Evolutionary conservation across 2,888 invertebrate genomes (phyloP).

Genomic region (Pecten maximus): DNA sequence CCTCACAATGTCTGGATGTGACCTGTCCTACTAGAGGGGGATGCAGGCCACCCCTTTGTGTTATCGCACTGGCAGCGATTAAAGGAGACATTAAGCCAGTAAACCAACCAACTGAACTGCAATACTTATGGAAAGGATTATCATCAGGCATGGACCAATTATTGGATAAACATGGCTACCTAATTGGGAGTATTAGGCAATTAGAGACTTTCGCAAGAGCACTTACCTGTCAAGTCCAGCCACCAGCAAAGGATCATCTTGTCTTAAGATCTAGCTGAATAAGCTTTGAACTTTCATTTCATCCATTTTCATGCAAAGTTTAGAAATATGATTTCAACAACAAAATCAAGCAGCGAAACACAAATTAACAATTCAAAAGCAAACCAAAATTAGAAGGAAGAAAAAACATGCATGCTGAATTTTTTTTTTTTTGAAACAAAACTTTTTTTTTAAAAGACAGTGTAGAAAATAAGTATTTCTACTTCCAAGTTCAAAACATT

Average conservation of each 20-base stretch:
- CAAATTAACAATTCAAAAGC: background rate
- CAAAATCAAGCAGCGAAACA: background rate
- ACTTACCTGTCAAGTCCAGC: background rate
- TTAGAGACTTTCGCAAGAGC: background rate
- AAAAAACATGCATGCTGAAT: background rate
- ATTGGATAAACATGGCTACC: too few relatives aligned
- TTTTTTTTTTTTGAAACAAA: background rate
- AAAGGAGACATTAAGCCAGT: too few relatives aligned
- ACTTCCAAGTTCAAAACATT: background rate
- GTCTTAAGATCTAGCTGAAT: background rate
- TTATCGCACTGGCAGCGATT: too few relatives aligned
- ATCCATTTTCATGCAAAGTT: background rate
- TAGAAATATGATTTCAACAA: background rate
- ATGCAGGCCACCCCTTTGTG: too few relatives aligned
- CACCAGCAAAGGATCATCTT: background rate
- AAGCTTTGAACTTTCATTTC: background rate
- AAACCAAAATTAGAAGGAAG: background rate
- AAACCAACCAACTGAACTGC: too few relatives aligned
- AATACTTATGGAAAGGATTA: too few relatives aligned
- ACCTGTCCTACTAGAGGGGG: too few relatives aligned
- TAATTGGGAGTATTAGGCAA: too few relatives aligned
- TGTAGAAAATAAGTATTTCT: background rate
- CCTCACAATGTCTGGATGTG: too few relatives aligned
- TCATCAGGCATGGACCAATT: too few relatives aligned
- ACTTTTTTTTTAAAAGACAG: background rate